phyloP scores from a whole-genome alignment of 1,140 invertebrate genomes.

The Aplysia californica region DNA sequence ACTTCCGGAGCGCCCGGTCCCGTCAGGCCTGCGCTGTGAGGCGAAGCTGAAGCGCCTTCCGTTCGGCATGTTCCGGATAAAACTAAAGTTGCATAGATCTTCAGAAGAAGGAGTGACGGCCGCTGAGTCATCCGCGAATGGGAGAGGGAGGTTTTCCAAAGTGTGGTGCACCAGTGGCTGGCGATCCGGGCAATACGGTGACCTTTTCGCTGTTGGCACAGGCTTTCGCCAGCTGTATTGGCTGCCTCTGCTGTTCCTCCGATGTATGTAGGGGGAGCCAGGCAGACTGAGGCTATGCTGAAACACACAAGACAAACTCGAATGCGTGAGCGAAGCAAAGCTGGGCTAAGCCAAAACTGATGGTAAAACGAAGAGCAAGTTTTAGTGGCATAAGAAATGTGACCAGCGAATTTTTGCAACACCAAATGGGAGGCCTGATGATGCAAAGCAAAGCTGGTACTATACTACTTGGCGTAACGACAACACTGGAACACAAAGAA shows the following conservation, averaged over 20 bases:
- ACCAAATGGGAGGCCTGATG: too few species aligned
- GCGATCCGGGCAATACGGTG: conserved; percentile 74
- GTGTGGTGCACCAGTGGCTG: conserved; percentile 95
- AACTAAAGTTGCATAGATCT: conserved; percentile 72
- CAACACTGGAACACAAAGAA: too few species aligned
- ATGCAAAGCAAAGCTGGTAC: too few species aligned
- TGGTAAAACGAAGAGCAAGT: neutral
- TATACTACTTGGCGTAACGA: too few species aligned
- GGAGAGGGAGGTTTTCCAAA: conserved; percentile 94
- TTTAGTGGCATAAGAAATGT: too few species aligned
- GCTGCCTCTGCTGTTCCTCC: conserved; percentile 70
- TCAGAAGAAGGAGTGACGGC: conserved; percentile 98
- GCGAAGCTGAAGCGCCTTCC: conserved; percentile 50
- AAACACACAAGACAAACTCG: conserved; percentile 16
- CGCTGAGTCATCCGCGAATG: conserved; percentile 97
- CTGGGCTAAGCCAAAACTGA: neutral
- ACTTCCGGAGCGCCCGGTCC: conserved; percentile 38
- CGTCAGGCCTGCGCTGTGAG: conserved; percentile 35
- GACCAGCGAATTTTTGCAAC: too few species aligned
- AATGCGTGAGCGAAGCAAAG: neutral
- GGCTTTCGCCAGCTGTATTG: conserved; percentile 86
- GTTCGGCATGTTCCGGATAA: conserved; percentile 51
- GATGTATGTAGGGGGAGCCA: conserved; percentile 93
- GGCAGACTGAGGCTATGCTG: conserved; percentile 96
- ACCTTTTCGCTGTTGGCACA: neutral